A percentile compares a stretch with the other conserved stretches of the same genome.
These are phyloP conservation scores for Heliconius hortense DNA, from an alignment of 2,888 invertebrate species.

Conservation along the genomic window DNA sequence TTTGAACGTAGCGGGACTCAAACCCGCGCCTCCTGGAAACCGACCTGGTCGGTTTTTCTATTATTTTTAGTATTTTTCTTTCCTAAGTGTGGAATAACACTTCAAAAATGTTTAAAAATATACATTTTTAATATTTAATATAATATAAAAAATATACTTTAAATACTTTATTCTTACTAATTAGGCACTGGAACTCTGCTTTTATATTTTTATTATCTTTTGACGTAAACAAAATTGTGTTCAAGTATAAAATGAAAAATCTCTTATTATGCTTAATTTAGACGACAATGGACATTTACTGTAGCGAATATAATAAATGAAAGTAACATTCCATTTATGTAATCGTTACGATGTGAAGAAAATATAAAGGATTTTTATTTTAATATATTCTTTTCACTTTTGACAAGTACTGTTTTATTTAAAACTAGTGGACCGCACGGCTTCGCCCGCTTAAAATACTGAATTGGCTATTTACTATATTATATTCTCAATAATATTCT, in stretches of 20 bases:
- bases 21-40: no score
- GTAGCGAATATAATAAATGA: background rate
- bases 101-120: no score
- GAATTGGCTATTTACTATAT: no score
- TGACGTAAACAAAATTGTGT: background rate
- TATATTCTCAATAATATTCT: no score
- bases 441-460: no score
- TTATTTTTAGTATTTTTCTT: no score
- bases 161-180: background rate
- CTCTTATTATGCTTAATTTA: slow-evolving; percentile 11
- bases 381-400: background rate
- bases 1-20: no score
- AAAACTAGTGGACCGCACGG: no score
- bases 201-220: background rate
- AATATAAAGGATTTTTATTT: background rate
- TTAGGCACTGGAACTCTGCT: background rate
- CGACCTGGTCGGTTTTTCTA: no score
- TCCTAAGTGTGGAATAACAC: no score
- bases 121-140: background rate
- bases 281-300: slow-evolving; percentile 14
- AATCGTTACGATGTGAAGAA: background rate
- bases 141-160: background rate
- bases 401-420: background rate
- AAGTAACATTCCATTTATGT: slow-evolving; percentile 1
- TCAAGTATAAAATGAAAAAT: slow-evolving; percentile 5